Evolutionary conservation across 2,888 invertebrate species (phyloP).

Genomic region (Ligdia adustata): DNA sequence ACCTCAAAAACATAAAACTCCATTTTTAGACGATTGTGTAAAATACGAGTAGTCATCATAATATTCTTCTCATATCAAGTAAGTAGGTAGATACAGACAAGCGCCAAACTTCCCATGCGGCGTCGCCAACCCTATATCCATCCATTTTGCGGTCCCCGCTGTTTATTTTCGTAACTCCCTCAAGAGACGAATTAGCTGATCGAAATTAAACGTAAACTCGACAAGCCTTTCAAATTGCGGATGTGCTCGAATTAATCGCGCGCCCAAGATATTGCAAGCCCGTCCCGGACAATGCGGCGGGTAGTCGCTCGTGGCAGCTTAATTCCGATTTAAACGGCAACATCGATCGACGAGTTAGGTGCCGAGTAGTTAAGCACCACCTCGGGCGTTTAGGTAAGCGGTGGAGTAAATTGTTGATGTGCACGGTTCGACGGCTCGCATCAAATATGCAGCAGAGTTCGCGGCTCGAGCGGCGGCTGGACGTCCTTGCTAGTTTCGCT

Average conservation of each 20-base stretch:
- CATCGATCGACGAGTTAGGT: constrained; percentile 54
- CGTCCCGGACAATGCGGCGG: constrained; percentile 46
- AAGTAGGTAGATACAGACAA: too few species aligned
- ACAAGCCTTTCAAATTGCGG: constrained; percentile 32
- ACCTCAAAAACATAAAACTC: too few species aligned
- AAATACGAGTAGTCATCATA: too few species aligned
- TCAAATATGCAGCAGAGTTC: constrained; percentile 73
- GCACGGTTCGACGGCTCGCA: constrained; percentile 54
- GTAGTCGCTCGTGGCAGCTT: constrained; percentile 48
- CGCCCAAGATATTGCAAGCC: constrained; percentile 40
- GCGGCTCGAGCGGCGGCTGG: constrained; percentile 48
- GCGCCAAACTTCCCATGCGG: constrained; percentile 32
- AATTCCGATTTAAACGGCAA: constrained; percentile 59
- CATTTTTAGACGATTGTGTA: too few species aligned
- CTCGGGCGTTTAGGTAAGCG: constrained; percentile 62
- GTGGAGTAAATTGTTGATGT: constrained; percentile 64
- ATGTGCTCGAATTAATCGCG: constrained; percentile 39
- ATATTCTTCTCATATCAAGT: too few species aligned
- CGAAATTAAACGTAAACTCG: constrained; percentile 42
- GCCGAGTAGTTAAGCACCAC: constrained; percentile 53
- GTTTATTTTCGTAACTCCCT: constrained; percentile 38
- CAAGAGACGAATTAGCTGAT: constrained; percentile 37
- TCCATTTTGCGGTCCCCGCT: constrained; percentile 32
- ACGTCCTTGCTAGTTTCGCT: constrained; percentile 29
- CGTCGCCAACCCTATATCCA: constrained; percentile 35